phyloP scores from a whole-genome alignment of 2,888 invertebrate species.

The Euplagia quadripunctaria region DNA sequence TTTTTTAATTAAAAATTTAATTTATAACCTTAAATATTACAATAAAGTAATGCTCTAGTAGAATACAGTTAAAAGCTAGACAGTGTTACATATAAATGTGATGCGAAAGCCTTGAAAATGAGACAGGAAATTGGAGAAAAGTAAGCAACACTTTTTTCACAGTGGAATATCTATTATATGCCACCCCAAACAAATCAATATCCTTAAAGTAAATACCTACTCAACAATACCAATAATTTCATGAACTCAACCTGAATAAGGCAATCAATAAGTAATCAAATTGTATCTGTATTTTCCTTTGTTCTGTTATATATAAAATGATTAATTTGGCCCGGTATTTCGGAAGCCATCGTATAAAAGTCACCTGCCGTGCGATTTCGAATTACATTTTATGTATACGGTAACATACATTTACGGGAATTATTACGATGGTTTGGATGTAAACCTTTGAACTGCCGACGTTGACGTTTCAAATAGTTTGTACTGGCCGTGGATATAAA shows the following conservation, averaged over 20 bases:
- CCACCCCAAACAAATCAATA: constrained; percentile 1
- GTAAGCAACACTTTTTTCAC: too few species aligned
- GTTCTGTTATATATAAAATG: constrained; percentile 8
- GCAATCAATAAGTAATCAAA: constrained; percentile 1
- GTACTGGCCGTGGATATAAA: too few species aligned
- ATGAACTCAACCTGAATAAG: constrained; percentile 27
- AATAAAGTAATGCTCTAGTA: too few species aligned
- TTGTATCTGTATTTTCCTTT: background rate
- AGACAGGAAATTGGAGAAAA: too few species aligned
- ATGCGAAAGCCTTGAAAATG: too few species aligned
- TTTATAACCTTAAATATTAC: too few species aligned
- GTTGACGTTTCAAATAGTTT: too few species aligned
- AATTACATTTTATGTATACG: background rate
- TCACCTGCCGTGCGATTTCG: background rate
- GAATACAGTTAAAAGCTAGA: too few species aligned
- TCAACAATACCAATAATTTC: constrained; percentile 24
- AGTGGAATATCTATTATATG: constrained; percentile 19
- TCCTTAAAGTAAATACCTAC: background rate
- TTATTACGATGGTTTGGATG: background rate
- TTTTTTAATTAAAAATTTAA: too few species aligned
- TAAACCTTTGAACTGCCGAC: too few species aligned
- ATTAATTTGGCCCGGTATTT: constrained; percentile 45
- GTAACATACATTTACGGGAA: background rate
- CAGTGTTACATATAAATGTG: too few species aligned
- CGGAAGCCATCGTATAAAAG: constrained; percentile 52